A percentile compares a stretch with the other conserved stretches of the same genome.
Conservation (phyloP, 2,113 vertebrate genomes). For the Capreolus pygargus region DNA sequence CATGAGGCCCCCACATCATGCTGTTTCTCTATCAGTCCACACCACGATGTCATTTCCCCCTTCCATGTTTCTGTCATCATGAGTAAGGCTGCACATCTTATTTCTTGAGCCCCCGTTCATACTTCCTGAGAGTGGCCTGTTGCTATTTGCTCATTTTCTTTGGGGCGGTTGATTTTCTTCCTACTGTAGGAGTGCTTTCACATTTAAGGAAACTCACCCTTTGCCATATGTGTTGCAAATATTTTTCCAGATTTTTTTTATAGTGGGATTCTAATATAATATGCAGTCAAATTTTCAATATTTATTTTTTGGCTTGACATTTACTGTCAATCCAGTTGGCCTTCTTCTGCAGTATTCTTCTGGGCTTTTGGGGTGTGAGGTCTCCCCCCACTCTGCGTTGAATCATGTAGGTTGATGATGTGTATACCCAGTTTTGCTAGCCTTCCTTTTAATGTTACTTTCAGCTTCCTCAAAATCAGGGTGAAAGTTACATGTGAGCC, state of each 20-base stretch:
- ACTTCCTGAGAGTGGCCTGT: neutral
- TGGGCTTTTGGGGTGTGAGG: neutral
- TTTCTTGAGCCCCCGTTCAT: neutral
- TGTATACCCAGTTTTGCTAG: neutral
- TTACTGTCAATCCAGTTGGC: slow-evolving; percentile 37
- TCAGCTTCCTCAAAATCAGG: neutral
- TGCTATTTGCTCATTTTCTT: neutral
- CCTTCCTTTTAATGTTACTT: neutral
- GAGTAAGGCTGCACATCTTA: neutral
- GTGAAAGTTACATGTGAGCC: neutral
- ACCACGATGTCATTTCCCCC: neutral
- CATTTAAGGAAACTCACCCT: slow-evolving; percentile 54
- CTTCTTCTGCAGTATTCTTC: neutral
- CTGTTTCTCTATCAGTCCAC: neutral
- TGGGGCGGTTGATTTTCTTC: neutral
- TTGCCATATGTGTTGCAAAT: slow-evolving; percentile 67
- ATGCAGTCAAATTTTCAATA: slow-evolving; percentile 60
- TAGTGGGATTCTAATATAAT: slow-evolving; percentile 56
- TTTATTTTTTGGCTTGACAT: slow-evolving; percentile 70
- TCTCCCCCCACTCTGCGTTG: neutral
- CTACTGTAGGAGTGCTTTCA: neutral
- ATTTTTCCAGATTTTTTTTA: slow-evolving; percentile 55
- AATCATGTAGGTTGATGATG: neutral
- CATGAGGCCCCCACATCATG: neutral
- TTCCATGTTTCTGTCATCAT: neutral